Conservation (phyloP, 2,888 invertebrate genomes). For the Papilio elwesi region DNA sequence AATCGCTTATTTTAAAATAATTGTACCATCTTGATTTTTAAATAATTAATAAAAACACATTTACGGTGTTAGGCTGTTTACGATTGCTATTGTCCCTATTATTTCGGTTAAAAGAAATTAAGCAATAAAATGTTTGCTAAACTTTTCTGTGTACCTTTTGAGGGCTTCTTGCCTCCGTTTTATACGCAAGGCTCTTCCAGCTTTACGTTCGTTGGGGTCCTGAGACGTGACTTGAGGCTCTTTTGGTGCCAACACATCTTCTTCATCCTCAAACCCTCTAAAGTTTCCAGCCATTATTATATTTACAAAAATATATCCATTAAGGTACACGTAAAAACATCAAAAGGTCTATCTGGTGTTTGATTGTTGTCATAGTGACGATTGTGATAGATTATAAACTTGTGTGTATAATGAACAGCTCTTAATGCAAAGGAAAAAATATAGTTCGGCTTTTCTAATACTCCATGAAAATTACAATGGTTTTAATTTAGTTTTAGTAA, state of each 20-base stretch:
- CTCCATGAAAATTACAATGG: too few species aligned
- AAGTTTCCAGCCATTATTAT: conserved; percentile 59
- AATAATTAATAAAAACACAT: too few species aligned
- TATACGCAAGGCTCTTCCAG: conserved; percentile 87
- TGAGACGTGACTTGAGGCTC: conserved; percentile 86
- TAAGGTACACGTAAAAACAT: conserved; percentile 15
- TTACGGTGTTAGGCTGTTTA: too few species aligned
- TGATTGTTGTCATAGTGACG: conserved; percentile 32
- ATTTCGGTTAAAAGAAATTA: not conserved
- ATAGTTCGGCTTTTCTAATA: too few species aligned
- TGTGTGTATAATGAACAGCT: not conserved
- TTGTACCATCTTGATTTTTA: too few species aligned
- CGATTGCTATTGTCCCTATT: too few species aligned
- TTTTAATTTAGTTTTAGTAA: too few species aligned
- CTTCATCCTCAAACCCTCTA: conserved; percentile 63
- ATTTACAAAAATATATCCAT: conserved; percentile 28
- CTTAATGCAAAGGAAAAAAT: not conserved
- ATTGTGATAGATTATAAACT: not conserved
- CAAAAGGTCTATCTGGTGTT: conserved; percentile 7
- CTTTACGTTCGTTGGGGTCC: conserved; percentile 88
- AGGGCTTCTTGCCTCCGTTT: conserved; percentile 85
- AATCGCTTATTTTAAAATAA: too few species aligned
- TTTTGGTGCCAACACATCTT: conserved; percentile 75
- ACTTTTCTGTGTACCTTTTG: conserved; percentile 69
- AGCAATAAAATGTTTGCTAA: not conserved